Evolutionary conservation across 2,888 invertebrate species (phyloP), one percentile per base, ranked within the genome.

Genomic region (Lasioglossum zephyrum): DNA sequence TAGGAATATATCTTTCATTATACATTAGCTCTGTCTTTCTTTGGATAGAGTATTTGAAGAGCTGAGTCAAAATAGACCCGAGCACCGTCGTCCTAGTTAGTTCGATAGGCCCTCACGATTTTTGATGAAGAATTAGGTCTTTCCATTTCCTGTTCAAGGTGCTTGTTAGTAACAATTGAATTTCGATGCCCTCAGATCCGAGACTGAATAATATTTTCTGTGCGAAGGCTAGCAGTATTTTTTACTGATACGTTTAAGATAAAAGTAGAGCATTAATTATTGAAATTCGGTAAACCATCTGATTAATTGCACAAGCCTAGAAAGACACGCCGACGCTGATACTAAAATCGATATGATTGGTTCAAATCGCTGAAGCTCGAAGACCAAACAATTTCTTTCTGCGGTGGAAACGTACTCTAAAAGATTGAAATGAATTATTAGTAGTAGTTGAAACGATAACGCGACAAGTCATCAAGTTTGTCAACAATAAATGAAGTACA

Each of bases 291-390:
- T 73, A 26, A 31, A 31, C 9, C 3, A 66, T 36, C 18, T 22
- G 0, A 5, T 80, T 63, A 22, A 82, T 74, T 75, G 36, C 44
- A 26, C 4, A 16, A 13, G 44, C 47, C 41, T 26, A 31, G 84
- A 6, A 39, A 44, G 22, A 44, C 49, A 66, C 11, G 72, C 57
- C 26, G 18, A 4, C 18, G 39, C 44, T 66, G 63, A 77, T 78
- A 85, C 79, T 44, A 13, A 77, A 81, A 77, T 70, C 70, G 66
- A 47, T 69, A 73, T n/a, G 22, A 81, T 69, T 47, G 44, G 6
- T 4, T 63, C 13, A 6, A 16, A 11, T 60, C 26, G 1, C 11
- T 60, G 60, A 60, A 60, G 13, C n/a, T 26, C 26, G 31, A 63
- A 16, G 31, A 26, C 63, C 26, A 31, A 60, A 60, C 13, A 5